These are phyloP conservation scores for Sussaba pulchella DNA, from an alignment of 2,888 invertebrate genomes.

Conservation along the genomic window DNA sequence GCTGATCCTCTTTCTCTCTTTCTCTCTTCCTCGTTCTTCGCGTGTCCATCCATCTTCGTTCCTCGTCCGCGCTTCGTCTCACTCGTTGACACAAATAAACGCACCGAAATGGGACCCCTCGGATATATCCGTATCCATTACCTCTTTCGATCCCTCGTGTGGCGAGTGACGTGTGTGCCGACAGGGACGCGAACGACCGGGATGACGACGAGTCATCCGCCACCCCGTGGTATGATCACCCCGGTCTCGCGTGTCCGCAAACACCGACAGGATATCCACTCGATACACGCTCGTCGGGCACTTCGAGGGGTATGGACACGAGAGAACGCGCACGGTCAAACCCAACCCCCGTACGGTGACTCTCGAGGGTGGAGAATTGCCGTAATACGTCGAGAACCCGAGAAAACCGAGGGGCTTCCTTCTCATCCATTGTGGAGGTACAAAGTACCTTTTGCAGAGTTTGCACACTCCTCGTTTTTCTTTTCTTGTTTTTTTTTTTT, in stretches of 20 bases:
- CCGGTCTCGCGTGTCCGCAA: constrained; percentile 65
- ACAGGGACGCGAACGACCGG: constrained; percentile 32
- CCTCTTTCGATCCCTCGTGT: constrained; percentile 69
- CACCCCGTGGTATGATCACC: constrained; percentile 28
- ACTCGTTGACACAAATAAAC: constrained; percentile 51
- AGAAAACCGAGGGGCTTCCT: constrained; percentile 30
- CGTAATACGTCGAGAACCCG: constrained; percentile 53
- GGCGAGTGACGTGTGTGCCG: constrained; percentile 57
- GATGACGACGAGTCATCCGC: constrained; percentile 61
- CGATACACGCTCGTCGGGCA: constrained; percentile 58
- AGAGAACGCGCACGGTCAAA: constrained; percentile 46
- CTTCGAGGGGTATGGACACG: constrained; percentile 47
- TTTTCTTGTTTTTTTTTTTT: background rate
- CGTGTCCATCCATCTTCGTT: constrained; percentile 14
- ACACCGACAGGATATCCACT: constrained; percentile 60
- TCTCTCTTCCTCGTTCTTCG: background rate
- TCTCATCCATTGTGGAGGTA: constrained; percentile 12
- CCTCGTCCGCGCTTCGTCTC: constrained; percentile 5
- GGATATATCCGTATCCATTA: constrained; percentile 76
- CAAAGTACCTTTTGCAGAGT: background rate
- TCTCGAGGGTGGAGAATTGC: constrained; percentile 54
- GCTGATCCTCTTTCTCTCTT: background rate
- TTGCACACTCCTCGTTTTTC: background rate
- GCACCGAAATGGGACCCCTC: constrained; percentile 51
- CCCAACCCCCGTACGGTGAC: constrained; percentile 17